Conservation (phyloP, 2,113 vertebrate species). For the Bos javanicus region DNA sequence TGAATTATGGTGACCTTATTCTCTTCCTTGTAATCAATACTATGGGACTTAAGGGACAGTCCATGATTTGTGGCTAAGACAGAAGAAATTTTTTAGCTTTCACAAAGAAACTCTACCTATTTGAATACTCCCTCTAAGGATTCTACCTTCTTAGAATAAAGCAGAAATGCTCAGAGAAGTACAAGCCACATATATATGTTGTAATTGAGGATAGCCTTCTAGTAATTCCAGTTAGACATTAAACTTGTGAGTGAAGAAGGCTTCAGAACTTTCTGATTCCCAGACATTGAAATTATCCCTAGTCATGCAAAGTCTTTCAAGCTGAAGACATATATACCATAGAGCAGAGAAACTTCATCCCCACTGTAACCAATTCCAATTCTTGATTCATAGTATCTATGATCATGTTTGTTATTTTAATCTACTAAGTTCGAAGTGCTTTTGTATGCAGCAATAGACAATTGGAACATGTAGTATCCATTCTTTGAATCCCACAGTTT, state of each 20-base stretch:
- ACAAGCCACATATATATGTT: background rate
- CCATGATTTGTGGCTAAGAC: background rate
- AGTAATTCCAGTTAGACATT: background rate
- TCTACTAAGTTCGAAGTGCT: background rate
- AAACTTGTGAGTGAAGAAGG: background rate
- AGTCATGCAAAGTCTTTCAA: background rate
- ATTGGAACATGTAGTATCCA: accelerated
- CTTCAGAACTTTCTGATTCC: background rate
- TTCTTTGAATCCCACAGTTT: background rate
- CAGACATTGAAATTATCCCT: background rate
- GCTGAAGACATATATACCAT: too few species aligned
- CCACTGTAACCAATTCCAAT: background rate
- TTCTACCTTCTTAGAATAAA: background rate
- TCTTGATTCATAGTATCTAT: background rate
- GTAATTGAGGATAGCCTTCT: background rate
- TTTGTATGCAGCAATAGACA: background rate
- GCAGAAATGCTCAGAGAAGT: background rate
- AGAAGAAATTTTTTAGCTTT: background rate
- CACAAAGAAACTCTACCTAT: background rate
- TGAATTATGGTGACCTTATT: background rate
- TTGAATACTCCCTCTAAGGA: background rate
- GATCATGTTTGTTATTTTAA: background rate
- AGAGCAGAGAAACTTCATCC: background rate
- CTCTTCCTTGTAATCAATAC: background rate
- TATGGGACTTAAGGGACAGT: background rate